A percentile compares a stretch with the other conserved stretches of the same genome.
Evolutionary conservation across 2,113 vertebrate genomes (phyloP).

Genomic region (Eclectus roratus): DNA sequence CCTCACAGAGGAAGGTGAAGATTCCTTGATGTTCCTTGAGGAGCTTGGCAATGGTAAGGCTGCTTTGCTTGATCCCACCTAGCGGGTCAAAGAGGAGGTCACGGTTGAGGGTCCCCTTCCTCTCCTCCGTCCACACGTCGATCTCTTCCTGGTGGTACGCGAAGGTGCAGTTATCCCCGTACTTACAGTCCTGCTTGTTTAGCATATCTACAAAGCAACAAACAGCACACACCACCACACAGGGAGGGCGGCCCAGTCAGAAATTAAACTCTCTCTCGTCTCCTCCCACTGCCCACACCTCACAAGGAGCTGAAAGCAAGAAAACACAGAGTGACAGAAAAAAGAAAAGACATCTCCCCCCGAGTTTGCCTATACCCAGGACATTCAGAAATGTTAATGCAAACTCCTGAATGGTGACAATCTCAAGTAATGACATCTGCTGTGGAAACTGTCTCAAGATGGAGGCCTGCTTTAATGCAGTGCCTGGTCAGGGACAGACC

Average conservation of each 20-base stretch:
- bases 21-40: slow-evolving; percentile 88
- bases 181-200: slow-evolving; percentile 88
- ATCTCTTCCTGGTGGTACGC: slow-evolving; percentile 97
- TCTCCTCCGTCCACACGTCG: slow-evolving; percentile 93
- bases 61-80: slow-evolving; percentile 77
- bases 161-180: slow-evolving; percentile 92
- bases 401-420: not conserved
- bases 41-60: slow-evolving; percentile 80
- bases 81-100: slow-evolving; percentile 84
- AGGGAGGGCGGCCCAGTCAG: slow-evolving; percentile 51
- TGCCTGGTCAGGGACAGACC: not conserved
- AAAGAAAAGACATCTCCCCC: not conserved
- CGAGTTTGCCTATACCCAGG: not conserved
- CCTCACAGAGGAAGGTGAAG: slow-evolving; percentile 95
- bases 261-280: not conserved
- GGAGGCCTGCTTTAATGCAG: not conserved
- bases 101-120: slow-evolving; percentile 87
- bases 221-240: slow-evolving; percentile 70
- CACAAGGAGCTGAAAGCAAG: not conserved
- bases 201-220: slow-evolving; percentile 87
- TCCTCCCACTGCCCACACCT: slow-evolving; percentile 15
- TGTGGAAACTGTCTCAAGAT: not conserved
- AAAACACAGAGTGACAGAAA: not conserved
- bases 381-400: not conserved
- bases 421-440: not conserved